These are phyloP conservation scores for Gymnothorax reevesii DNA, from an alignment of 2,797 vertebrate genomes.

Conservation along the genomic window DNA sequence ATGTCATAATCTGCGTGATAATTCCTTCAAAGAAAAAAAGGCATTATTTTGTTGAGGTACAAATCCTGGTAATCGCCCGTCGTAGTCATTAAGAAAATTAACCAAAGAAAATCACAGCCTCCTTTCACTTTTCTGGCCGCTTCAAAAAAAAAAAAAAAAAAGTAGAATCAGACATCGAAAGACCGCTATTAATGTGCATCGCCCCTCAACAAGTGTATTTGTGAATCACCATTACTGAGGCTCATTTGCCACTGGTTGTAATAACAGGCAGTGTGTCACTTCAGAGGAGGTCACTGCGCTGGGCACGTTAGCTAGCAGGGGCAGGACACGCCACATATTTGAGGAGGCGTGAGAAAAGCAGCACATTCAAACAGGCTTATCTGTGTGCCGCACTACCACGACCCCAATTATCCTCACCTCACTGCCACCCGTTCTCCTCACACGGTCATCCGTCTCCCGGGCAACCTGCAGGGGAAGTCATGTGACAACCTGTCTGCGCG, in stretches of 20 bases:
- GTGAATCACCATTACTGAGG: background rate
- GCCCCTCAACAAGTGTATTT: background rate
- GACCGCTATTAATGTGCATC: too few species aligned
- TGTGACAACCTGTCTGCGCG: background rate
- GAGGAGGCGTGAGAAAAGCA: conserved; percentile 45
- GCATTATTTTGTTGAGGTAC: too few species aligned
- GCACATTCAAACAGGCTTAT: conserved; percentile 46
- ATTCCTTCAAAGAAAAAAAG: too few species aligned
- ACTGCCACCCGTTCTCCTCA: conserved; percentile 38
- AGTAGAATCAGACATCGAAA: too few species aligned
- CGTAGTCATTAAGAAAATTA: too few species aligned
- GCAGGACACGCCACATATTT: background rate
- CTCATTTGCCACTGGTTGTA: background rate
- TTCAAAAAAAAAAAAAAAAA: too few species aligned
- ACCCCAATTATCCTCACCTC: conserved; percentile 43
- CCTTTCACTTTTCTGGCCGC: too few species aligned
- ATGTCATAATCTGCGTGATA: too few species aligned
- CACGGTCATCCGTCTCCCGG: conserved; percentile 24
- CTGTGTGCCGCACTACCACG: conserved; percentile 35
- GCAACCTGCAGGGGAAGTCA: conserved; percentile 15
- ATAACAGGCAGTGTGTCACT: background rate
- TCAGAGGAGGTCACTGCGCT: conserved; percentile 14
- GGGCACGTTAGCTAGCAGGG: conserved; percentile 24
- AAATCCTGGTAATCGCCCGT: too few species aligned
- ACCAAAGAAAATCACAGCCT: too few species aligned